phyloP scores from a whole-genome alignment of 2,888 invertebrate species.

The Plemyria rubiginata region DNA sequence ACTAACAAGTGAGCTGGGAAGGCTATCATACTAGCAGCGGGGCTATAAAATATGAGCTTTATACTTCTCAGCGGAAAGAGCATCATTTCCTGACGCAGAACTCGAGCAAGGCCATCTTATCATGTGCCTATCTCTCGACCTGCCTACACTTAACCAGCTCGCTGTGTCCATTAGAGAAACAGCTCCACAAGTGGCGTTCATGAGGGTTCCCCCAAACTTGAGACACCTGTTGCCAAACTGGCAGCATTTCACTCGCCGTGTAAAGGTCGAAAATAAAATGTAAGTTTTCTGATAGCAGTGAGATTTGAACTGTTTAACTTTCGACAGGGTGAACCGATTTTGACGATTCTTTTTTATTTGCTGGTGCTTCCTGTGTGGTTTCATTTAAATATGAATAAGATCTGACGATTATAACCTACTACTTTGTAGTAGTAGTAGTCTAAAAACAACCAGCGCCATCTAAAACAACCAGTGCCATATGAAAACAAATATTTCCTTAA shows the following conservation, averaged over 20 bases:
- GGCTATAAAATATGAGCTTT: background rate
- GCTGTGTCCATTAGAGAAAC: constrained; percentile 45
- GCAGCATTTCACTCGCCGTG: constrained; percentile 20
- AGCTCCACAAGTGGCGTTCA: constrained; percentile 43
- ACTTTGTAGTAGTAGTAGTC: too few species aligned
- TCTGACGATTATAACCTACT: too few species aligned
- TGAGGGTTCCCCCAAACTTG: constrained; percentile 48
- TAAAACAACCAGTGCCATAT: too few species aligned
- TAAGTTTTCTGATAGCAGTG: background rate
- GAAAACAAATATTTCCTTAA: background rate
- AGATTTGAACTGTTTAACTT: too few species aligned
- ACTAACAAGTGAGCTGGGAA: too few species aligned
- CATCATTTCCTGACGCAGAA: constrained; percentile 52
- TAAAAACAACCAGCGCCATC: too few species aligned
- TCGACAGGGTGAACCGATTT: too few species aligned
- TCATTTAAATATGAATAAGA: too few species aligned
- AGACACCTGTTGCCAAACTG: constrained; percentile 39
- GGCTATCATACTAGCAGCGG: too few species aligned
- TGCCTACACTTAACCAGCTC: constrained; percentile 53
- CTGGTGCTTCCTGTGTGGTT: too few species aligned
- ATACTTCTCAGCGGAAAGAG: constrained; percentile 44
- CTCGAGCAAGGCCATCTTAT: constrained; percentile 59
- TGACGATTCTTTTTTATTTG: too few species aligned
- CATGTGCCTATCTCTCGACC: constrained; percentile 56
- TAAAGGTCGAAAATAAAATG: background rate